phyloP scores from a whole-genome alignment of 2,888 invertebrate genomes.

The Amphimallon solstitiale region DNA sequence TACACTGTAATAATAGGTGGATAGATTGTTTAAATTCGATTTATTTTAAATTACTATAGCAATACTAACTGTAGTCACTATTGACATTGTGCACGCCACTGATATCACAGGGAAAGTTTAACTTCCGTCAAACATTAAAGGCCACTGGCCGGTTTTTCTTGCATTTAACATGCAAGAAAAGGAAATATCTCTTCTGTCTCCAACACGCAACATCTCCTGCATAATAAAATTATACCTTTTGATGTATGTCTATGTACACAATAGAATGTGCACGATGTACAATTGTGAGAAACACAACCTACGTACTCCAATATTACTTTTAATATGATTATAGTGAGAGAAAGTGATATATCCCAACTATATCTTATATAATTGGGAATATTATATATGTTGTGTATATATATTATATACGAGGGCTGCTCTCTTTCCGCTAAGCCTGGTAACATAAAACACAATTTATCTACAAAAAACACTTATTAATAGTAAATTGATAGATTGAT shows the following conservation, averaged over 20 bases:
- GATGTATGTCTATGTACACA: neutral
- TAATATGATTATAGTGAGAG: too few species aligned
- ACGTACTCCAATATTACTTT: too few species aligned
- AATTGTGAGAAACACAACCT: neutral
- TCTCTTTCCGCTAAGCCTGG: too few species aligned
- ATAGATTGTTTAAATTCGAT: too few species aligned
- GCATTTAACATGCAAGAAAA: conserved; percentile 20
- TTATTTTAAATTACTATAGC: neutral
- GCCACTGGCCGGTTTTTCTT: conserved; percentile 41
- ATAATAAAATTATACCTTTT: conserved; percentile 17
- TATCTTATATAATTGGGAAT: too few species aligned
- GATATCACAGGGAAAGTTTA: conserved; percentile 41
- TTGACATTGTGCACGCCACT: conserved; percentile 20
- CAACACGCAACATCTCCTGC: conserved; percentile 27
- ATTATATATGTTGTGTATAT: too few species aligned
- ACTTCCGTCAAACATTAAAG: conserved; percentile 43
- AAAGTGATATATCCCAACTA: too few species aligned
- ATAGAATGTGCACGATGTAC: neutral
- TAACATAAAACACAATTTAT: too few species aligned
- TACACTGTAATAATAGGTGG: neutral
- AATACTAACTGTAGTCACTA: neutral
- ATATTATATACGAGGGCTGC: too few species aligned
- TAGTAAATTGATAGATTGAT: too few species aligned
- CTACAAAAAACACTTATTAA: too few species aligned
- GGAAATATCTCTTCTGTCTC: conserved; percentile 18